A percentile compares a stretch with the other conserved stretches of the same genome.
Conservation (phyloP, 2,113 vertebrate genomes). For the Mystacornis crossleyi region DNA sequence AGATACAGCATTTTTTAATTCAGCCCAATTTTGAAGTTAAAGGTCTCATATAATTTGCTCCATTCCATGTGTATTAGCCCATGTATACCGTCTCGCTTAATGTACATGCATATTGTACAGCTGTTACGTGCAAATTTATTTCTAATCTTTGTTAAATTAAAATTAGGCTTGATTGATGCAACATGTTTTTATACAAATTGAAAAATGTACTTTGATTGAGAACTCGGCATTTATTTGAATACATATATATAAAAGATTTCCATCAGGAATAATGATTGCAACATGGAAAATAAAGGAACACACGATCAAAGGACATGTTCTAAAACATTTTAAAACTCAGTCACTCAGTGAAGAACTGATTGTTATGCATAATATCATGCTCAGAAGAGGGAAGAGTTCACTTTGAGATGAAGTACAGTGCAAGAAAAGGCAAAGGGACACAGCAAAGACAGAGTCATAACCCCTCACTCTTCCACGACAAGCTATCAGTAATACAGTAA, state of each 20-base stretch:
- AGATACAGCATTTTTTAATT: neutral
- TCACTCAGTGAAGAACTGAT: neutral
- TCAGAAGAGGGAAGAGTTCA: neutral
- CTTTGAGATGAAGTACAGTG: neutral
- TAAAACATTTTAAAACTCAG: neutral
- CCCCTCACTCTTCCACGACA: neutral
- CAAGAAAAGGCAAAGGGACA: neutral
- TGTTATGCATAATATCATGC: neutral
- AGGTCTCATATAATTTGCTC: neutral
- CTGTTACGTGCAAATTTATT: neutral
- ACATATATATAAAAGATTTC: neutral
- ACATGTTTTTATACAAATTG: neutral
- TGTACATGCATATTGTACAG: neutral
- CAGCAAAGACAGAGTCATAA: neutral
- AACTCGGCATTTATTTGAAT: neutral
- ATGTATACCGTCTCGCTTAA: neutral
- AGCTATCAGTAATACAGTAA: neutral
- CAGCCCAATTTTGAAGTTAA: neutral
- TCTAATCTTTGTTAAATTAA: neutral
- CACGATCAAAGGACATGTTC: neutral
- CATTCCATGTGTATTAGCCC: neutral
- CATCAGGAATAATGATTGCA: neutral
- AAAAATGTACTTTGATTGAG: neutral
- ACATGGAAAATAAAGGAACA: neutral
- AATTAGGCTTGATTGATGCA: neutral